Evolutionary conservation across 1,140 invertebrate genomes (phyloP), one percentile per base, ranked within the genome.

Genomic region (Melanaphis sacchari): DNA sequence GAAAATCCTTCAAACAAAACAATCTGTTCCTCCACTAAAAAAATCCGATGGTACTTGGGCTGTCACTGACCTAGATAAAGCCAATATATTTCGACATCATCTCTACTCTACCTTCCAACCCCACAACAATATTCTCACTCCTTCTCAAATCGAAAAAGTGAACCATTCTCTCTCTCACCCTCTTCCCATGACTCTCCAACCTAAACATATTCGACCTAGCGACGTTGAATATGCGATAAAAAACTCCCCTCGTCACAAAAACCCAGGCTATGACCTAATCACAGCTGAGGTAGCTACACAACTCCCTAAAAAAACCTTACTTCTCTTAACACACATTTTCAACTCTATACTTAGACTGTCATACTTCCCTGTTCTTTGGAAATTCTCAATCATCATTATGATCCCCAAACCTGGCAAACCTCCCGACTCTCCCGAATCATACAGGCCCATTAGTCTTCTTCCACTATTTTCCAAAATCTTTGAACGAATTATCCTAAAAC

Each of bases 11-110:
- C 11, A 15, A 15, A 15, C 9, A 15, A 9, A 46, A 46, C 43
- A 9, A 46, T 0, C 15, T 15, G 15, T 46, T 15, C 81, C 82
- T 59, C 93, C 91, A 1, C n/a, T 93, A 22, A 87, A 36, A 54
- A 93, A 85, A 94, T 3, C 18, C 1, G 90, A 93, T 22, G 52
- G 91, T 36, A 59, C 84, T 1, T 94, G 93, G 91, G 85, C 90
- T 26, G 66, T 85, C 9, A 92, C 11, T 38, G 49, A 94, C 38
- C 41, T 66, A 18, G 90, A 92, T 36, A 92, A 88, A 94, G n/a
- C 90, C 11, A 46, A 82, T 84, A 38, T 88, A 88, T 88, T 94
- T 66, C 22, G 11, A 2, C 66, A 93, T 7, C 82, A 94, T 54
- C 54, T 94, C 9, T 49, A 0, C 11, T 46, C 21, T 21, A 41